Evolutionary conservation across 2,113 vertebrate species (phyloP).

Genomic region (Atractosteus spatula): DNA sequence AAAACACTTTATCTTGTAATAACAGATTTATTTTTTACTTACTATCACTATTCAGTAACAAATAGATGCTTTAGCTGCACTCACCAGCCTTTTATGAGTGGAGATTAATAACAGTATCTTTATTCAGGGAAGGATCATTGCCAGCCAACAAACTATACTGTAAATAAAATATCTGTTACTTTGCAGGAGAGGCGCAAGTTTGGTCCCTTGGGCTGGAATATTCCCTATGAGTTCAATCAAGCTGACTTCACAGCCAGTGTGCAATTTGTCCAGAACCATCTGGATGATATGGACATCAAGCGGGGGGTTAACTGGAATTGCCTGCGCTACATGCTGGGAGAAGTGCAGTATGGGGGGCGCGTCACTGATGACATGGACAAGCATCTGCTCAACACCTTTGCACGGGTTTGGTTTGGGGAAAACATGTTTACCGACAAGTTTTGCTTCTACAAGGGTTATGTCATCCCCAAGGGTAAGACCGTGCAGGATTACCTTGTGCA

Average conservation of each 20-base stretch:
- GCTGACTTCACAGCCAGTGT: slow-evolving; percentile 76
- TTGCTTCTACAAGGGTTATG: slow-evolving; percentile 74
- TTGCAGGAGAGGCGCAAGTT: slow-evolving; percentile 78
- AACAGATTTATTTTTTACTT: too few relatives aligned
- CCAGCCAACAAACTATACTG: too few relatives aligned
- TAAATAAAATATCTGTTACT: too few relatives aligned
- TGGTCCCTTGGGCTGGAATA: slow-evolving; percentile 80
- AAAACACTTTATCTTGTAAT: too few relatives aligned
- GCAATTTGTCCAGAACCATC: slow-evolving; percentile 79
- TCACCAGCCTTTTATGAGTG: too few relatives aligned
- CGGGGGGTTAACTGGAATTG: slow-evolving; percentile 75
- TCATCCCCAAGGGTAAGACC: slow-evolving; percentile 59
- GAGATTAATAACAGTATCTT: too few relatives aligned
- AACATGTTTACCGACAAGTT: slow-evolving; percentile 68
- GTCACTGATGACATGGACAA: slow-evolving; percentile 81
- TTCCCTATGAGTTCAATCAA: slow-evolving; percentile 83
- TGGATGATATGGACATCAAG: slow-evolving; percentile 63
- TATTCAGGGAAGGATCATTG: too few relatives aligned
- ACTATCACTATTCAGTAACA: too few relatives aligned
- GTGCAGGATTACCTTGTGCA: slow-evolving; percentile 70
- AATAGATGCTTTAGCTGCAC: too few relatives aligned
- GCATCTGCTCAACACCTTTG: slow-evolving; percentile 70
- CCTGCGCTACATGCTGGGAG: slow-evolving; percentile 75
- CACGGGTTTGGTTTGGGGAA: slow-evolving; percentile 77
- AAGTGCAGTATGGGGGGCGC: slow-evolving; percentile 78